phyloP scores from a whole-genome alignment of 2,113 vertebrate genomes.

The Sander lucioperca region DNA sequence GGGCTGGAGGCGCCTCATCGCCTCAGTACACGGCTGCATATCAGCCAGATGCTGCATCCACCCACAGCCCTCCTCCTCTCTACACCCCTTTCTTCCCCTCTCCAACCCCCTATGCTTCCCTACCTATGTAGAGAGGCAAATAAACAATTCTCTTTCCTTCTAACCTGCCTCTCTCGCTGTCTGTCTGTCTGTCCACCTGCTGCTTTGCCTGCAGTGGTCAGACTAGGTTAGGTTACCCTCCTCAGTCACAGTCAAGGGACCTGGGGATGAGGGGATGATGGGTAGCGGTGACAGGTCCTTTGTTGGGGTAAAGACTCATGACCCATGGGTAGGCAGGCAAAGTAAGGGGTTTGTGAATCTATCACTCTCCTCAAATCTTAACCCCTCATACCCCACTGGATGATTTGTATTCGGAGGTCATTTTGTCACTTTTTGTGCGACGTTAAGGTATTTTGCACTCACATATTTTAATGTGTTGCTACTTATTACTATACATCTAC shows the following conservation, averaged over 20 bases:
- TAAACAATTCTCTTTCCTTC: constrained; percentile 24
- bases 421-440: neutral
- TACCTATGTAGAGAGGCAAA: constrained; percentile 30
- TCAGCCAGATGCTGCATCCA: constrained; percentile 68
- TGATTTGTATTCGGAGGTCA: neutral
- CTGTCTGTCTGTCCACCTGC: constrained; percentile 42
- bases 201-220: constrained; percentile 49
- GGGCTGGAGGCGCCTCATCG: constrained; percentile 62
- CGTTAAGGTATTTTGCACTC: neutral
- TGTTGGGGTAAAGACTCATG: constrained; percentile 65
- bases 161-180: constrained; percentile 30
- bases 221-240: constrained; percentile 25
- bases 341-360: constrained; percentile 12
- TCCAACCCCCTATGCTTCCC: neutral
- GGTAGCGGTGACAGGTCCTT: constrained; percentile 66
- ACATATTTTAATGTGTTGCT: neutral
- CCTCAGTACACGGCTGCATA: constrained; percentile 56
- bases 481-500: neutral
- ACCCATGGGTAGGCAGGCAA: constrained; percentile 37
- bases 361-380: neutral
- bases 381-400: neutral
- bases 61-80: constrained; percentile 32
- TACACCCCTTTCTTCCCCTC: constrained; percentile 4
- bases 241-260: constrained; percentile 13
- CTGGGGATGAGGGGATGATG: constrained; percentile 49